phyloP scores from a whole-genome alignment of 1,140 invertebrate genomes.

The Cotesia glomerata region DNA sequence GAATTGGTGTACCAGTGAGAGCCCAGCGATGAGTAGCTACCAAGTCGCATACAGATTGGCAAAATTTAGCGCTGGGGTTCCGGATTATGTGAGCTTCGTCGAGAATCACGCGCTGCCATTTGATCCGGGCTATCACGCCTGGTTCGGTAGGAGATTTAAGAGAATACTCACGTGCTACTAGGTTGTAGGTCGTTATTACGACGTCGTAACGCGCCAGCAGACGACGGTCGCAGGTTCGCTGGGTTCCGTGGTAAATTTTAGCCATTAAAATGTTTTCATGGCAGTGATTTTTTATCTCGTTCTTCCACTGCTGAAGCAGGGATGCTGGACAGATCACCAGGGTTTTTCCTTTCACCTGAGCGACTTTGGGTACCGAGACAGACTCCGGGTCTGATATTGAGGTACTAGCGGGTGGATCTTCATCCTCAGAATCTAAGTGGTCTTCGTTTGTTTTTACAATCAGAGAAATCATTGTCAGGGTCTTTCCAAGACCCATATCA shows the following conservation, averaged over 20 bases:
- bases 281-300: slow-evolving; percentile 76
- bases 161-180: slow-evolving; percentile 68
- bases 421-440: too few species aligned
- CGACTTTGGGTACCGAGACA: neutral
- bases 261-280: slow-evolving; percentile 69
- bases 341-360: slow-evolving; percentile 57
- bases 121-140: slow-evolving; percentile 73
- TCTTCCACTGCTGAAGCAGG: slow-evolving; percentile 84
- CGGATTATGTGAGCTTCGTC: slow-evolving; percentile 93
- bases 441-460: too few species aligned
- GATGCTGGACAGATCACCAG: slow-evolving; percentile 89
- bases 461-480: slow-evolving; percentile 88
- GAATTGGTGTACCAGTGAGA: slow-evolving; percentile 93
- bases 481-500: slow-evolving; percentile 95
- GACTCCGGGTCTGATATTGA: slow-evolving; percentile 32
- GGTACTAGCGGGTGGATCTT: too few species aligned
- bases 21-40: slow-evolving; percentile 75
- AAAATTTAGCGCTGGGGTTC: slow-evolving; percentile 82
- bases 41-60: slow-evolving; percentile 74
- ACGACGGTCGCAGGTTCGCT: slow-evolving; percentile 64
- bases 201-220: slow-evolving; percentile 70
- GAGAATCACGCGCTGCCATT: slow-evolving; percentile 86
- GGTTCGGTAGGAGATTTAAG: slow-evolving; percentile 63
- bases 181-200: slow-evolving; percentile 79
- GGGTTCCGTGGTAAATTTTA: slow-evolving; percentile 82